Percentiles rank a stretch among this genome's conserved stretches.
Conservation (phyloP, 1,140 invertebrate genomes). For the Drosophila pseudoananassae region DNA sequence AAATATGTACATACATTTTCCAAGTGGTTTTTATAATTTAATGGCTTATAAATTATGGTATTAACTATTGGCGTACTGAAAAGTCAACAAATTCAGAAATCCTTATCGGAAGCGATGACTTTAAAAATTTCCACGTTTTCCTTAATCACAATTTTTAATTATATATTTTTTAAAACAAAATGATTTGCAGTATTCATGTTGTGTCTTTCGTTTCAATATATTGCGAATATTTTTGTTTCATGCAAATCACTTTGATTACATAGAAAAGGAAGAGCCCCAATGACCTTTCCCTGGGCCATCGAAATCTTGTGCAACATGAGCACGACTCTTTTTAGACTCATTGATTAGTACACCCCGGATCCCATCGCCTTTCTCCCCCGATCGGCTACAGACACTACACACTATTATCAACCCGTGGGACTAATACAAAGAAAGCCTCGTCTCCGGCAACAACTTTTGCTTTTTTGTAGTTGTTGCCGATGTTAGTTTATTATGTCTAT, state of each 20-base stretch:
- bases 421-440: slow-evolving; percentile 23
- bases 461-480: slow-evolving; percentile 13
- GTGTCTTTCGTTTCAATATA: neutral
- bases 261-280: slow-evolving; percentile 6
- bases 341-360: slow-evolving; percentile 12
- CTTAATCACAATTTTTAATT: slow-evolving; percentile 6
- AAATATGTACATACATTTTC: too few relatives aligned
- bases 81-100: neutral
- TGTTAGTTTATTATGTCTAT: slow-evolving; percentile 40
- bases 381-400: neutral
- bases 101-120: slow-evolving; percentile 22
- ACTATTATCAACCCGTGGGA: slow-evolving; percentile 33
- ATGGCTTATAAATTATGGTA: too few relatives aligned
- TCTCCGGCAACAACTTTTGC: slow-evolving; percentile 16
- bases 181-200: slow-evolving; percentile 43
- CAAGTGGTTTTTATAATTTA: too few relatives aligned
- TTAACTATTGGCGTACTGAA: too few relatives aligned
- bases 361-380: neutral
- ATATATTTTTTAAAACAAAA: slow-evolving; percentile 13
- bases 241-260: slow-evolving; percentile 56
- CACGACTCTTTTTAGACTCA: slow-evolving; percentile 16
- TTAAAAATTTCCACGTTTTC: neutral
- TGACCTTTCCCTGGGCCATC: slow-evolving; percentile 44
- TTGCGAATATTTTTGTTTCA: slow-evolving; percentile 1
- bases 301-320: slow-evolving; percentile 34